A percentile compares a stretch with the other conserved stretches of the same genome.
Evolutionary conservation across 1,140 invertebrate species (phyloP).

Genomic region (Drosophila willistoni): DNA sequence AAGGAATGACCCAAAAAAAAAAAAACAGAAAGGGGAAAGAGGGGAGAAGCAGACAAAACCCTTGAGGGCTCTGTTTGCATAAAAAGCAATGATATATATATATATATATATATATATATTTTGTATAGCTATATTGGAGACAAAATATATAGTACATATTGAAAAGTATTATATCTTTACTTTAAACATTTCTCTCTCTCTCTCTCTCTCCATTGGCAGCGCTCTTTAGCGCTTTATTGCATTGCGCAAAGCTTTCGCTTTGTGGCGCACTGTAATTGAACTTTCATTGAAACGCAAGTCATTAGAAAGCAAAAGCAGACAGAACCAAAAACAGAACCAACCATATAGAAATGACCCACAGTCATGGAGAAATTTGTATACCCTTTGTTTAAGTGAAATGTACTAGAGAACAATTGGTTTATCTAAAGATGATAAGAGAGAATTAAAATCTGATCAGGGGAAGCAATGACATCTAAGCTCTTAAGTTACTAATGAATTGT

Average conservation of each 20-base stretch:
- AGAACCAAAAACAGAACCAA: constrained; percentile 2
- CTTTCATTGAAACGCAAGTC: constrained; percentile 77
- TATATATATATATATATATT: not conserved
- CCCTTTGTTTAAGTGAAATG: not conserved
- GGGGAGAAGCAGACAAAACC: constrained; percentile 1
- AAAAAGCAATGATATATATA: constrained; percentile 5
- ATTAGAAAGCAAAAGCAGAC: constrained; percentile 76
- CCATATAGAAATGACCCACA: no score
- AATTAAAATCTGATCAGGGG: no score
- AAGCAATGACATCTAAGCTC: no score
- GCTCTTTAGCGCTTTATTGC: constrained; percentile 39
- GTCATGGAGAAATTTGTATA: constrained; percentile 13
- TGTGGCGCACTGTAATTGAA: constrained; percentile 71
- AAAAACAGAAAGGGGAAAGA: not conserved
- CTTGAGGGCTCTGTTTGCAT: constrained; percentile 6
- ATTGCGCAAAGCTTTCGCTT: constrained; percentile 65
- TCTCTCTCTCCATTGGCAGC: constrained; percentile 23
- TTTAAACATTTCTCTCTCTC: constrained; percentile 23
- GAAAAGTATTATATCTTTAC: not conserved
- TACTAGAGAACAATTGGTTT: no score
- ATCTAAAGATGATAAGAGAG: no score
- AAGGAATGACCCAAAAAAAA: constrained; percentile 15
- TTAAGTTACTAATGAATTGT: no score
- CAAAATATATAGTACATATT: constrained; percentile 1
- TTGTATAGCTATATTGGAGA: constrained; percentile 1